A percentile compares a stretch with the other conserved stretches of the same genome.
phyloP scores from a whole-genome alignment of 2,888 invertebrate species.

The Abrostola tripartita region DNA sequence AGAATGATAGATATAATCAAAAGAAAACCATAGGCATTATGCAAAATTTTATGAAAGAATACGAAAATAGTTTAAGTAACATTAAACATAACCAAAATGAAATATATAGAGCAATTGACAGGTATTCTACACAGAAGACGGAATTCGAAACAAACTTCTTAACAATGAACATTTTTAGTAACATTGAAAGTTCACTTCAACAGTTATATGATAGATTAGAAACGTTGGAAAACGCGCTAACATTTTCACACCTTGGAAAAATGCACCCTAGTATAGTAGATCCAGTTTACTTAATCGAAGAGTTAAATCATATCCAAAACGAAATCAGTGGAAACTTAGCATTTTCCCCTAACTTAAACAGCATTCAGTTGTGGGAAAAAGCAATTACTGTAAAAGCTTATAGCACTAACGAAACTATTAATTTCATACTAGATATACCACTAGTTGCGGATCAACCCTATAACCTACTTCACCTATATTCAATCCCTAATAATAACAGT shows the following conservation, averaged over 20 bases:
- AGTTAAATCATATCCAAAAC: neutral
- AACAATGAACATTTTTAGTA: neutral
- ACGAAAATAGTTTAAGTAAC: slow-evolving; percentile 5
- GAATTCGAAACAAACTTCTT: neutral
- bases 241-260: slow-evolving; percentile 11
- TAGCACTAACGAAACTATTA: slow-evolving; percentile 41
- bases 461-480: slow-evolving; percentile 49
- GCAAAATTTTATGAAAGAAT: slow-evolving; percentile 10
- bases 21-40: neutral
- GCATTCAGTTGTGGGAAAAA: slow-evolving; percentile 28
- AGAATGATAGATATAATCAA: slow-evolving; percentile 13
- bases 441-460: slow-evolving; percentile 44
- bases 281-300: slow-evolving; percentile 6
- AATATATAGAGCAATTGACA: slow-evolving; percentile 25
- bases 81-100: slow-evolving; percentile 20
- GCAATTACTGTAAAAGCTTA: slow-evolving; percentile 36
- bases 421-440: slow-evolving; percentile 49
- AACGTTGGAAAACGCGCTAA: slow-evolving; percentile 15
- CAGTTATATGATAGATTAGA: slow-evolving; percentile 27
- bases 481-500: slow-evolving; percentile 46
- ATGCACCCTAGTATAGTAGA: slow-evolving; percentile 27
- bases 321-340: neutral
- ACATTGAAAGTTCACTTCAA: slow-evolving; percentile 8
- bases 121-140: slow-evolving; percentile 11
- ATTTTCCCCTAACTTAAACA: slow-evolving; percentile 7